Conservation (phyloP, 2,797 vertebrate species). For the Hapalemur alaotrensis region DNA sequence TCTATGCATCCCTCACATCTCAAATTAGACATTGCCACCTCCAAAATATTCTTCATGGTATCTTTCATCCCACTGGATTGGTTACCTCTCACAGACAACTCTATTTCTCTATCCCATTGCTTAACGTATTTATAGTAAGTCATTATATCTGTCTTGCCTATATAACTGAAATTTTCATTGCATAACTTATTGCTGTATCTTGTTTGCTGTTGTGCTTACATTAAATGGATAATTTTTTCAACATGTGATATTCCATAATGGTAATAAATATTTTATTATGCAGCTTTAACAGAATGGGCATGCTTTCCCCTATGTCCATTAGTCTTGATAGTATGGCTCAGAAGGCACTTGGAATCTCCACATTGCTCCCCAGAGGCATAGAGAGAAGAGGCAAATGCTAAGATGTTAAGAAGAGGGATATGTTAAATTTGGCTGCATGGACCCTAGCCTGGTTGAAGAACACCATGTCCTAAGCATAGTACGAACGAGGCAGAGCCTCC, state of each 20-base stretch:
- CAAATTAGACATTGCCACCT: neutral
- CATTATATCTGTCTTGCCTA: neutral
- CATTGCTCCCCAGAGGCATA: neutral
- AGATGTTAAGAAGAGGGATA: neutral
- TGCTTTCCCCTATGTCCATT: neutral
- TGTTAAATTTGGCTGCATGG: neutral
- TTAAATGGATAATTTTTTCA: neutral
- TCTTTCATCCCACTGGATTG: neutral
- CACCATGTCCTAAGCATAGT: neutral
- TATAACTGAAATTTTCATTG: neutral
- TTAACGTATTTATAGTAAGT: slow-evolving; percentile 4
- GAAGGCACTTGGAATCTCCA: neutral
- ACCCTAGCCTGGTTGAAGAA: neutral
- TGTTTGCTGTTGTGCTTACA: neutral
- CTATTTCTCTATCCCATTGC: neutral
- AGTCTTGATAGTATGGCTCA: neutral
- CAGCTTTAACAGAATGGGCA: neutral
- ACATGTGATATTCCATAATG: neutral
- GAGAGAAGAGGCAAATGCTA: neutral
- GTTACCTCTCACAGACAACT: neutral
- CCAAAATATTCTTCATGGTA: neutral
- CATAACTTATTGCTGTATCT: neutral
- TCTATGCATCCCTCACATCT: neutral
- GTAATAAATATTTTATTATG: neutral
- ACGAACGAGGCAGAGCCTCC: neutral